Percentiles rank a stretch among this genome's conserved stretches.
phyloP scores from a whole-genome alignment of 64 coral and sea anemone genomes.

The Pocillopora damicornis region DNA sequence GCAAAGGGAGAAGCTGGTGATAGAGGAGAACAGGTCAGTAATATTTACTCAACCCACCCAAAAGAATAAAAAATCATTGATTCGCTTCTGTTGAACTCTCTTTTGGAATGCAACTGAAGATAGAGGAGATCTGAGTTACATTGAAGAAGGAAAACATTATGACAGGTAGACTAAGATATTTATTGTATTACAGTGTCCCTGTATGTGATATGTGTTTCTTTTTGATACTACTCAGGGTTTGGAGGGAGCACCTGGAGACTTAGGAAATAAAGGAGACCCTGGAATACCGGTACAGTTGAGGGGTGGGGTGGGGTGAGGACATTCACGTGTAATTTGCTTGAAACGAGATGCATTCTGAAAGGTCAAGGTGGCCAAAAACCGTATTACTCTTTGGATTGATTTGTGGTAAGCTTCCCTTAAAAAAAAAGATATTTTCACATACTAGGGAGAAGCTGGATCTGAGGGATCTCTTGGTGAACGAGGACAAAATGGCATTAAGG shows the following conservation, averaged over 20 bases:
- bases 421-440: not conserved
- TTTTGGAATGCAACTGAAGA: no score
- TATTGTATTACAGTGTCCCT: no score
- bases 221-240: not conserved
- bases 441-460: constrained; percentile 19
- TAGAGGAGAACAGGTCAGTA: constrained; percentile 26
- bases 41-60: not conserved
- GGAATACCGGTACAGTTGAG: not conserved
- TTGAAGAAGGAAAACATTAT: no score
- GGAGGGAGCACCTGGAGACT: not conserved
- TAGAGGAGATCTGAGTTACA: no score
- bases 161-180: no score
- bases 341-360: no score
- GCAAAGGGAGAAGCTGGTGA: constrained; percentile 26
- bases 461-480: constrained; percentile 3
- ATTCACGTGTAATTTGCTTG: no score
- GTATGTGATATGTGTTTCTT: not conserved
- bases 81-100: no score
- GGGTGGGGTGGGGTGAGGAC: no score
- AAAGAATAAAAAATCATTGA: not conserved
- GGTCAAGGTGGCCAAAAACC: no score
- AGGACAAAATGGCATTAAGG: constrained; percentile 28
- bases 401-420: no score
- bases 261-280: constrained; percentile 24
- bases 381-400: no score